A percentile compares a stretch with the other conserved stretches of the same genome.
Evolutionary conservation across 1,140 invertebrate species (phyloP).

Genomic region (Drosophila sproati): DNA sequence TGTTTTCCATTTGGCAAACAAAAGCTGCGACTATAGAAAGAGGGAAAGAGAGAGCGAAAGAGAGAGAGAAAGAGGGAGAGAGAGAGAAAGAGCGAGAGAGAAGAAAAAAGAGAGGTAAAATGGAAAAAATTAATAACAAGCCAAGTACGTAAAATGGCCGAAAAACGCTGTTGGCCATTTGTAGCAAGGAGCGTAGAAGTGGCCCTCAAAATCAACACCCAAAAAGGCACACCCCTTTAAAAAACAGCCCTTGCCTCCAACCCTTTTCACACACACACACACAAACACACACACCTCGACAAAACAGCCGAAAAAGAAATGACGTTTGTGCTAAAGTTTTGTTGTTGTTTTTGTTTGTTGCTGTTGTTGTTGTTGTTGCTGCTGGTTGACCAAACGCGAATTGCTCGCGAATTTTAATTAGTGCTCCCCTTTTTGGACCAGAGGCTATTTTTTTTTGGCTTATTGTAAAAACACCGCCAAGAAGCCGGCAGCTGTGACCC

Average conservation of each 20-base stretch:
- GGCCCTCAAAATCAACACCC: constrained; percentile 5
- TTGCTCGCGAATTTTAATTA: constrained; percentile 82
- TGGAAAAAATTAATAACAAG: constrained; percentile 61
- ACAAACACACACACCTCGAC: background rate
- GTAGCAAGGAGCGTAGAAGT: constrained; percentile 49
- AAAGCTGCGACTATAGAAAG: constrained; percentile 49
- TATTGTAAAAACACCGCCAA: constrained; percentile 17
- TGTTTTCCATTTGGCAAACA: constrained; percentile 59
- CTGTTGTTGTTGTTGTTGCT: constrained; percentile 53
- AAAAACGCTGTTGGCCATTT: constrained; percentile 68
- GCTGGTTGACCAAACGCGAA: constrained; percentile 78
- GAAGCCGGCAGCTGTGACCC: constrained; percentile 62
- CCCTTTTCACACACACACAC: background rate
- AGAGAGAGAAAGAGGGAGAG: constrained; percentile 18
- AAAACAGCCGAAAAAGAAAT: constrained; percentile 71
- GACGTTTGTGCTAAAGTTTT: constrained; percentile 72
- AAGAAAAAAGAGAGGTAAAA: constrained; percentile 3
- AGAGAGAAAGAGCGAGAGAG: constrained; percentile 9
- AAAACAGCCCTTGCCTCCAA: background rate
- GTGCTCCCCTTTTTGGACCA: constrained; percentile 50
- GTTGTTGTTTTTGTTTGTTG: constrained; percentile 36
- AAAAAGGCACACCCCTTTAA: background rate
- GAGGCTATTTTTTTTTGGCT: background rate
- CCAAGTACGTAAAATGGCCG: constrained; percentile 57
- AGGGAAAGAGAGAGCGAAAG: constrained; percentile 36